Evolutionary conservation across 2,888 invertebrate species (phyloP).

Genomic region (Agonopterix alstromeriana): DNA sequence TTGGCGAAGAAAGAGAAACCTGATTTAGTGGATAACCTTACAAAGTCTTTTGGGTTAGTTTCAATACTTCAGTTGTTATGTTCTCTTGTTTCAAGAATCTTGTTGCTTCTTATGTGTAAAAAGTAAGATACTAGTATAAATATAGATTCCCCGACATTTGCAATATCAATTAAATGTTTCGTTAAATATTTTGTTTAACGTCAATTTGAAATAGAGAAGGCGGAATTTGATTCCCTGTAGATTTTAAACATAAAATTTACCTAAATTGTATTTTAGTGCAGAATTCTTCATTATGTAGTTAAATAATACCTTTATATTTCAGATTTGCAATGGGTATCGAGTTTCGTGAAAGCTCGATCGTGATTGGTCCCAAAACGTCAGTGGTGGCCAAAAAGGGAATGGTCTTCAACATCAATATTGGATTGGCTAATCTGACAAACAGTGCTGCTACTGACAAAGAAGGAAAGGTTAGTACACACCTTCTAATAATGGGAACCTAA

Average conservation of each 20-base stretch:
- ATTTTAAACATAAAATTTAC: too few relatives aligned
- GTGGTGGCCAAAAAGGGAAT: conserved; percentile 91
- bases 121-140: too few relatives aligned
- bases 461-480: conserved; percentile 78
- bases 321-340: conserved; percentile 98
- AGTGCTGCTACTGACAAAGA: conserved; percentile 89
- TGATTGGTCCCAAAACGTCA: conserved; percentile 93
- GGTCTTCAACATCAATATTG: conserved; percentile 97
- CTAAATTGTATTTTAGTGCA: too few relatives aligned
- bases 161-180: too few relatives aligned
- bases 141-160: too few relatives aligned
- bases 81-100: too few relatives aligned
- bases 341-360: conserved; percentile 95
- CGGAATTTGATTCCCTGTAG: too few relatives aligned
- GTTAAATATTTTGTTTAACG: too few relatives aligned
- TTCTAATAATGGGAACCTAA: too few relatives aligned
- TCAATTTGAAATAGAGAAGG: too few relatives aligned
- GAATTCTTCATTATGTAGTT: too few relatives aligned
- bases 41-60: conserved; percentile 91
- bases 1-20: conserved; percentile 93
- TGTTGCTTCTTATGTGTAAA: too few relatives aligned
- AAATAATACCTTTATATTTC: conserved; percentile 15
- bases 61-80: not conserved
- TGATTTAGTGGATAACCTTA: conserved; percentile 89
- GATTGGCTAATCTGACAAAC: conserved; percentile 90